Evolutionary conservation across 2,888 invertebrate genomes (phyloP).

Genomic region (Pyrrhia umbra): DNA sequence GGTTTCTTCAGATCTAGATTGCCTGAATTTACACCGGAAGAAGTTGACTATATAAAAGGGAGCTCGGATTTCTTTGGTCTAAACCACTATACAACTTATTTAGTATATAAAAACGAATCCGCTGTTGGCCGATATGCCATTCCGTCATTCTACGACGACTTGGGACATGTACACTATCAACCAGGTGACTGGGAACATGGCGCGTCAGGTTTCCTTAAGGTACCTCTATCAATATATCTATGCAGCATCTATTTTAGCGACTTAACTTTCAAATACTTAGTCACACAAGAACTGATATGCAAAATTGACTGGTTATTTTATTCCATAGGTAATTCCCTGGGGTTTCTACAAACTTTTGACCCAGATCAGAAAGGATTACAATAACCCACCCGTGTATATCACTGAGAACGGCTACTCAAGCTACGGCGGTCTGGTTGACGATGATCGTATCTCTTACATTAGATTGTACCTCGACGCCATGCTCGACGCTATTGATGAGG

Average conservation of each 20-base stretch:
- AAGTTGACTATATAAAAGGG: constrained; percentile 90
- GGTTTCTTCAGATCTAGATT: constrained; percentile 90
- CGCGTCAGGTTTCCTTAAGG: constrained; percentile 36
- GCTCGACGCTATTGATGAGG: constrained; percentile 78
- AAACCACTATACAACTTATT: constrained; percentile 91
- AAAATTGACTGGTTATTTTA: neutral
- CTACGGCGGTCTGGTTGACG: constrained; percentile 76
- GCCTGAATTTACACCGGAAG: constrained; percentile 90
- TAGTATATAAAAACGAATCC: constrained; percentile 77
- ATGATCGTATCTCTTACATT: constrained; percentile 77
- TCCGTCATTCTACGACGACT: constrained; percentile 69
- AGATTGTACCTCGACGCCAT: constrained; percentile 78
- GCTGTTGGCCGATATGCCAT: constrained; percentile 44
- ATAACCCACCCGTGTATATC: constrained; percentile 87
- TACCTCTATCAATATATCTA: constrained; percentile 10
- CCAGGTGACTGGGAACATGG: constrained; percentile 32
- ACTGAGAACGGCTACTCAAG: constrained; percentile 89
- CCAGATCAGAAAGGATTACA: constrained; percentile 82
- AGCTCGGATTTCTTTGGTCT: constrained; percentile 92
- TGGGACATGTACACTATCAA: constrained; percentile 53
- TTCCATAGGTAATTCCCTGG: constrained; percentile 84
- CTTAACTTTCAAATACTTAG: neutral
- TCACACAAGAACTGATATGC: neutral
- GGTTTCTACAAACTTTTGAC: constrained; percentile 89
- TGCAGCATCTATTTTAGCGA: neutral